Evolutionary conservation across 2,797 vertebrate genomes (phyloP).

Genomic region (Coranthus polyacanthus): DNA sequence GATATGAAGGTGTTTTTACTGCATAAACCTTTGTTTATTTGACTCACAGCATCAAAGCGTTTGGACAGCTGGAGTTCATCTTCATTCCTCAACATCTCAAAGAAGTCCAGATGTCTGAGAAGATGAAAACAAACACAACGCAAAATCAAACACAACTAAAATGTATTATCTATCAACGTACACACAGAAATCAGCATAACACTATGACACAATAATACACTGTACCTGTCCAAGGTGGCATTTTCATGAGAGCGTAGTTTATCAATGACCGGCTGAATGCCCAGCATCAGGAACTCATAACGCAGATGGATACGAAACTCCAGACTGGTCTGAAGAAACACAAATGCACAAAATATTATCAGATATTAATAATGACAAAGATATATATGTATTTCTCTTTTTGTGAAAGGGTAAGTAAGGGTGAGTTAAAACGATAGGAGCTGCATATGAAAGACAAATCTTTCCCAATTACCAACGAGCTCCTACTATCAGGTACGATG

Average conservation of each 20-base stretch:
- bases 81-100: constrained; percentile 95
- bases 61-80: constrained; percentile 93
- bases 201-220: neutral
- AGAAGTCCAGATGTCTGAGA: constrained; percentile 95
- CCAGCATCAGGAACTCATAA: constrained; percentile 97
- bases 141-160: too few species aligned
- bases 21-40: neutral
- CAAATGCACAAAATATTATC: neutral
- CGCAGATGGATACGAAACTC: constrained; percentile 96
- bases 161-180: neutral
- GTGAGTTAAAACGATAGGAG: too few species aligned
- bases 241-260: constrained; percentile 94
- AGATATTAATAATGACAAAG: too few species aligned
- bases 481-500: too few species aligned
- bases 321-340: constrained; percentile 87
- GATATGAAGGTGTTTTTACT: neutral
- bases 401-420: too few species aligned
- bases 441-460: too few species aligned
- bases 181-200: neutral
- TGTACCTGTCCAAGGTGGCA: constrained; percentile 91
- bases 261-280: constrained; percentile 96
- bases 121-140: neutral
- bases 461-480: too few species aligned
- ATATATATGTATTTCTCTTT: too few species aligned
- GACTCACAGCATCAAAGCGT: constrained; percentile 90